phyloP scores from a whole-genome alignment of 2,113 vertebrate species.

The Propithecus coquereli region DNA sequence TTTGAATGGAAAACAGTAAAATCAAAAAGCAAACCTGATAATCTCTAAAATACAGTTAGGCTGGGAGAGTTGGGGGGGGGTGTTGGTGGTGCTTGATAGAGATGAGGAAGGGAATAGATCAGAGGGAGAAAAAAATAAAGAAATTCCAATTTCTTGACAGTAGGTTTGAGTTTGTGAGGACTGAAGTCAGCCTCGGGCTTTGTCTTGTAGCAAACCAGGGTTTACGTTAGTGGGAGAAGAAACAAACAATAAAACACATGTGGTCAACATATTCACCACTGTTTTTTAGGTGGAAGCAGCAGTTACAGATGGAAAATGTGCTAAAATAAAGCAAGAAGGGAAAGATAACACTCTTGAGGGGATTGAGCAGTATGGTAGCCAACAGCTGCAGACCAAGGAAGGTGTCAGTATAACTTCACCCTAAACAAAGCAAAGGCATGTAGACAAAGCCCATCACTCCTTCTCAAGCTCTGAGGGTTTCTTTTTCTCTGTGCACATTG shows the following conservation, averaged over 20 bases:
- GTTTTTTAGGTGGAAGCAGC: neutral
- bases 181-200: neutral
- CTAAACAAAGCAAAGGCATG: neutral
- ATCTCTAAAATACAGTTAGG: slow-evolving; percentile 39
- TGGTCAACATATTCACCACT: neutral
- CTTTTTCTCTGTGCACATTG: neutral
- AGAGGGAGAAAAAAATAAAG: neutral
- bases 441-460: neutral
- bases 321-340: neutral
- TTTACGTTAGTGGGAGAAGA: neutral
- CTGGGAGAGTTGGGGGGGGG: neutral
- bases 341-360: neutral
- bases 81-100: neutral
- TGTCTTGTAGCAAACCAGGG: neutral
- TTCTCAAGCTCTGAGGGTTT: neutral
- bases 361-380: neutral
- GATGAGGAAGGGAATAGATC: neutral
- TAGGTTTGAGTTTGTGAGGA: neutral
- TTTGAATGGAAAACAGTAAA: slow-evolving; percentile 56
- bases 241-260: neutral
- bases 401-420: neutral
- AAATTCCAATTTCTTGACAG: neutral
- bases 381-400: neutral
- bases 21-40: slow-evolving; percentile 44
- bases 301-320: neutral